Evolutionary conservation across 2,888 invertebrate species (phyloP).

Genomic region (Sminthurides aquaticus): DNA sequence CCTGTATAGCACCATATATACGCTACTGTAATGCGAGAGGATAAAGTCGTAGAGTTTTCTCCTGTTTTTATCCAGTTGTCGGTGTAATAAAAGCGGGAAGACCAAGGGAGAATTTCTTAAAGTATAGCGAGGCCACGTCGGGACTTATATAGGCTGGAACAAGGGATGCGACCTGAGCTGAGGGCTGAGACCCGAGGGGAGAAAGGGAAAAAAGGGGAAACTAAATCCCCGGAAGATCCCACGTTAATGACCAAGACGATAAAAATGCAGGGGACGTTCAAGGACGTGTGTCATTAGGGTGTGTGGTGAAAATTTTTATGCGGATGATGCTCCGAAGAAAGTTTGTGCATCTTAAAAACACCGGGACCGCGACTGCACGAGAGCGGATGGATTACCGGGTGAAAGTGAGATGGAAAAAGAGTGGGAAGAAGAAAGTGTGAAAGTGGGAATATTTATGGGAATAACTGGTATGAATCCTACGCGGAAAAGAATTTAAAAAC

Average conservation of each 20-base stretch:
- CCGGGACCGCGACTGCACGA: too few species aligned
- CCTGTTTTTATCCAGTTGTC: background rate
- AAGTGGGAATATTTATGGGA: background rate
- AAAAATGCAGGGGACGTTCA: conserved; percentile 30
- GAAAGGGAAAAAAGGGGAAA: conserved; percentile 17
- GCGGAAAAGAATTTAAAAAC: too few species aligned
- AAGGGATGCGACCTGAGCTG: background rate
- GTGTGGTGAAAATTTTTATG: conserved; percentile 27
- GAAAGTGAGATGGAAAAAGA: background rate
- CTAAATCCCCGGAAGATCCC: conserved; percentile 26
- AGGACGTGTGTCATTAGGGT: conserved; percentile 28
- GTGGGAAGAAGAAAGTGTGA: background rate
- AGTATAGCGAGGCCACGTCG: background rate
- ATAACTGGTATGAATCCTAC: too few species aligned
- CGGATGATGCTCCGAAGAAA: conserved; percentile 8
- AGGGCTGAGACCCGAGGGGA: conserved; percentile 9
- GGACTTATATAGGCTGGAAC: background rate
- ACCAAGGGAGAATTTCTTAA: background rate
- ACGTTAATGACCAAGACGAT: conserved; percentile 29
- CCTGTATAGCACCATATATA: too few species aligned
- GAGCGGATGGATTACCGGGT: background rate
- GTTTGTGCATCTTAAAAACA: background rate
- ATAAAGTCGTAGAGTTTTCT: background rate
- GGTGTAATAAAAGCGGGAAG: background rate
- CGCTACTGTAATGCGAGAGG: too few species aligned